Evolutionary conservation across 1,140 invertebrate species (phyloP), one percentile per base, ranked within the genome.

Genomic region (Xylocopa sonorina): DNA sequence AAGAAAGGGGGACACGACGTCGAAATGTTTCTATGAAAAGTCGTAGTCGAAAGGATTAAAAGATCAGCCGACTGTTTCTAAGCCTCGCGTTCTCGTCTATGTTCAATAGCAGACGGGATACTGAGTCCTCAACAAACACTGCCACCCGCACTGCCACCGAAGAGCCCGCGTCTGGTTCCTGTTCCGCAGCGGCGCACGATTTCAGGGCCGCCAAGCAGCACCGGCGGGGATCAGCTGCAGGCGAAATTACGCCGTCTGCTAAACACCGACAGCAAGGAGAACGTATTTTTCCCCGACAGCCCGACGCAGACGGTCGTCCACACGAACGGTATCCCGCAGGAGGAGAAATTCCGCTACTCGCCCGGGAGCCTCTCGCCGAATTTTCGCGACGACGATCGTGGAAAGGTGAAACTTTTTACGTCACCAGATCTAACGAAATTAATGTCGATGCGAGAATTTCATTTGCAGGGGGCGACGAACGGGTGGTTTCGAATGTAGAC

Each of bases 201-300:
- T 81, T 90, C 90, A 74, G 91, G 91, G 18, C 89, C 89, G n/a
- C 88, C 88, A 27, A 88, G 87, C 69, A 82, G 84, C 41, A 90
- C 86, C 72, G 90, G 92, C 41, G 92, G 93, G 51, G 96, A 97
- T 87, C 95, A 97, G 66, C 91, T 97, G 77, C 97, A 98, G 92
- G 96, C 95, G 69, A 97, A 97, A 84, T 90, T 97, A 57, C 93
- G 97, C 29, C 93, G 96, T 80, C 92, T 98, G 57, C 91, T 97
- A 0, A 96, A 96, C 80, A 94, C 95, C 24, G 96, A 96, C 87
- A 96, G 95, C 86, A 95, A 95, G 76, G 95, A 95, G 82, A 95
- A 95, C 83, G 89, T 93, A 21, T 93, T 92, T 78, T 92, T 92
- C 75, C 87, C 90, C 1, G 92, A 93, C 12, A 82, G 71, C 34